Evolutionary conservation across 2,113 vertebrate species (phyloP).

Genomic region (Rutilus rutilus): DNA sequence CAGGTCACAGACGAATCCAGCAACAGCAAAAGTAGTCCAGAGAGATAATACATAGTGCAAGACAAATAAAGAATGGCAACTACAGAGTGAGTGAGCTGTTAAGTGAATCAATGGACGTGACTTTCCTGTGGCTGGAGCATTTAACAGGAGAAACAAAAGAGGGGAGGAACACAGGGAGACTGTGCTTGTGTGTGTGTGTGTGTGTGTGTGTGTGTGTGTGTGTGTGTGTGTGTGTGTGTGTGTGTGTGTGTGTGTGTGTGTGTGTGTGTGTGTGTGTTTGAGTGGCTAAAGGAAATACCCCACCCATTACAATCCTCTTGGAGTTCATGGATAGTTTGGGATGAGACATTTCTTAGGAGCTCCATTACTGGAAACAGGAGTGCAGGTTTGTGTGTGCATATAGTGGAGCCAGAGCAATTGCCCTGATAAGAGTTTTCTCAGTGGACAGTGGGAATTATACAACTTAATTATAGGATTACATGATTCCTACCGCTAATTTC

Average conservation of each 20-base stretch:
- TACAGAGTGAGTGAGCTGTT: not conserved
- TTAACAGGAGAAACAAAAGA: conserved; percentile 18
- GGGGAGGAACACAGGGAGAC: not conserved
- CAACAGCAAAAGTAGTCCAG: conserved; percentile 42
- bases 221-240: not conserved
- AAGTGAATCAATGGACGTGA: not conserved
- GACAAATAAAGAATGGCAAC: not conserved
- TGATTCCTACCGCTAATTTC: not conserved
- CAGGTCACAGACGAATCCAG: conserved; percentile 23
- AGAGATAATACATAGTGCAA: conserved; percentile 40
- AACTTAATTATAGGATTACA: not conserved
- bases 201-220: not conserved
- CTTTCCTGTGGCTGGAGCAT: not conserved
- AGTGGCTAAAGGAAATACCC: conserved; percentile 43
- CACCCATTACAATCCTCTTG: conserved; percentile 58
- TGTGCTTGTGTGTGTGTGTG: not conserved
- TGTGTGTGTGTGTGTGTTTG: not conserved
- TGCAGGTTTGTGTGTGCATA: not conserved
- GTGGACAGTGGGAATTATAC: conserved; percentile 4
- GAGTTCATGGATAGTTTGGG: conserved; percentile 22
- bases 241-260: not conserved
- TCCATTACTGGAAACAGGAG: not conserved
- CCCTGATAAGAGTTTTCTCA: conserved; percentile 1
- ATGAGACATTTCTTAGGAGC: conserved; percentile 27
- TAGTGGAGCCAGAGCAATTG: not conserved